Conservation (phyloP, 1,140 invertebrate species). For the Varroa destructor region DNA sequence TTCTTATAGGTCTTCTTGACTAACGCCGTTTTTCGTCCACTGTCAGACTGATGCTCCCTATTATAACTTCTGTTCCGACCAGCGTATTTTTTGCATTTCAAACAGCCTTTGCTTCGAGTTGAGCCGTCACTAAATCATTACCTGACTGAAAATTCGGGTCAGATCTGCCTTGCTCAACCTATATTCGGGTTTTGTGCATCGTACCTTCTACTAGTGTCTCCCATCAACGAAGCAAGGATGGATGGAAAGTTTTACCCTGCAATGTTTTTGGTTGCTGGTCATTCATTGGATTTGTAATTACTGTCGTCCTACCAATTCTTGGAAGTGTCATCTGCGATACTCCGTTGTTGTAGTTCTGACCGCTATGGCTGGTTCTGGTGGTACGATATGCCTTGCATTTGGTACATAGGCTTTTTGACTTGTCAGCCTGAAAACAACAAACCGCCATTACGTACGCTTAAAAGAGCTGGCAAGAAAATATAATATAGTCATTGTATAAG, state of each 20-base stretch:
- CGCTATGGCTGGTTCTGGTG: too few species aligned
- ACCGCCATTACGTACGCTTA: too few species aligned
- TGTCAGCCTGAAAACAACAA: too few species aligned
- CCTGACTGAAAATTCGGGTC: not conserved
- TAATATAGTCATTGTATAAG: too few species aligned
- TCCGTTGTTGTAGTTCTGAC: not conserved
- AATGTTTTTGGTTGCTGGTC: not conserved
- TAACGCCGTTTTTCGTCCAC: not conserved
- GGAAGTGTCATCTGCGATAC: not conserved
- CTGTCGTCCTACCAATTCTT: not conserved
- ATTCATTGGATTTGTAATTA: conserved; percentile 1
- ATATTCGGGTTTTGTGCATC: not conserved
- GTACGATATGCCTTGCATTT: too few species aligned
- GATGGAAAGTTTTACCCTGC: not conserved
- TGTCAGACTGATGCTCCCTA: not conserved
- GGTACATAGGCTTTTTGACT: too few species aligned
- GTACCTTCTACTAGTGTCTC: not conserved
- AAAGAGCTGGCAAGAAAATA: too few species aligned
- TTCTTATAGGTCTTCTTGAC: not conserved
- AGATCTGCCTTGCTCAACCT: not conserved
- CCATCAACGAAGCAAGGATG: not conserved
- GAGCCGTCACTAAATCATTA: not conserved
- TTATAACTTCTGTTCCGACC: not conserved
- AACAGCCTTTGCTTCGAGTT: not conserved
- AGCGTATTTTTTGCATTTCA: not conserved